Conservation (phyloP, 2,888 invertebrate genomes). For the Myopa tessellatipennis region DNA sequence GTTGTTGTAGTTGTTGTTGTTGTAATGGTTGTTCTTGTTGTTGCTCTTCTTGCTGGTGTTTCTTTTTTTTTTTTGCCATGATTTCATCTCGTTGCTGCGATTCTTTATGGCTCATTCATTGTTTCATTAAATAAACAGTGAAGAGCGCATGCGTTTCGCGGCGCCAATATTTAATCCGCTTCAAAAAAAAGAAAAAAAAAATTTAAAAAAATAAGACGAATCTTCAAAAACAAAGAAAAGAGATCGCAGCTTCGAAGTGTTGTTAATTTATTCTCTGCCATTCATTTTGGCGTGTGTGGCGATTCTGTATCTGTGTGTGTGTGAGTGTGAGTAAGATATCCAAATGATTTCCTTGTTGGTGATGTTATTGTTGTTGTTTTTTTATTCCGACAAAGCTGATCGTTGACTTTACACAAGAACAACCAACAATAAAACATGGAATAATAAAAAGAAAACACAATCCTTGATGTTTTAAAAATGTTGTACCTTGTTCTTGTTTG, state of each 20-base stretch:
- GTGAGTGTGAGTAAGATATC: neutral
- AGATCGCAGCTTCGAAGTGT: neutral
- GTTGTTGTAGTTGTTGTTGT: slow-evolving; percentile 15
- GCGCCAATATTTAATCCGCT: slow-evolving; percentile 33
- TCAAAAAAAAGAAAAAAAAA: neutral
- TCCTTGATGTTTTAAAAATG: no score
- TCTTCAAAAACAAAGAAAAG: no score
- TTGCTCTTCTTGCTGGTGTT: neutral
- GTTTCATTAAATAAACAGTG: neutral
- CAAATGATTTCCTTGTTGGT: neutral
- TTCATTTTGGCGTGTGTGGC: slow-evolving; percentile 5
- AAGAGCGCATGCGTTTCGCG: neutral
- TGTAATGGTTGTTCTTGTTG: slow-evolving; percentile 10
- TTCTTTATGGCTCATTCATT: slow-evolving; percentile 25
- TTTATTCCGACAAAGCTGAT: neutral
- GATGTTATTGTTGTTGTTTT: neutral
- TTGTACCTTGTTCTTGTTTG: no score
- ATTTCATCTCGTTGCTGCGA: slow-evolving; percentile 1
- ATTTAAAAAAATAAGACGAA: no score
- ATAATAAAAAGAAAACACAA: no score
- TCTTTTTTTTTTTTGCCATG: neutral
- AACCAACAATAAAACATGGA: no score
- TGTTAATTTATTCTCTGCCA: slow-evolving; percentile 30
- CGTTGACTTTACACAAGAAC: no score
- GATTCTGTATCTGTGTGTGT: neutral